These are phyloP conservation scores for Sepiola atlantica DNA, from an alignment of 2,888 invertebrate genomes.

Conservation along the genomic window DNA sequence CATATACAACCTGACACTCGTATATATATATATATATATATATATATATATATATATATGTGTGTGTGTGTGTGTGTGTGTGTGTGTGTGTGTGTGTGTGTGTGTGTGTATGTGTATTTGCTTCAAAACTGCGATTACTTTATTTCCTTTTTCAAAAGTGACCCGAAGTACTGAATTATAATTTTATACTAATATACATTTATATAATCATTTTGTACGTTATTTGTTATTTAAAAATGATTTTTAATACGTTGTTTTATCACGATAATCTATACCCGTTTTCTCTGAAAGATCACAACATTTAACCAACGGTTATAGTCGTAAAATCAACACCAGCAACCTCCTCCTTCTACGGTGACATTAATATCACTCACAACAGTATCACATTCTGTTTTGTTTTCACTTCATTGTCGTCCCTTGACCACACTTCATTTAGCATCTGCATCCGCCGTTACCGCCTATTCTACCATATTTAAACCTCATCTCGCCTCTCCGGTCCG, in stretches of 20 bases:
- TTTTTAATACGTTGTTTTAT: too few species aligned
- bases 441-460: neutral
- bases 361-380: neutral
- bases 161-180: too few species aligned
- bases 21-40: too few species aligned
- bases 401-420: neutral
- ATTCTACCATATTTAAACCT: neutral
- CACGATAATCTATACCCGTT: neutral
- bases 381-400: neutral
- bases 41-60: too few species aligned
- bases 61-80: neutral
- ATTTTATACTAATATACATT: neutral
- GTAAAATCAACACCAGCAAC: neutral
- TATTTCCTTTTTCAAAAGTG: neutral
- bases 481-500: neutral
- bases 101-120: neutral
- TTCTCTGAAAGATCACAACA: neutral
- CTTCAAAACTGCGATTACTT: neutral
- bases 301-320: neutral
- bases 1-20: too few species aligned
- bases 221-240: too few species aligned
- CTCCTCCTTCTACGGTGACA: neutral
- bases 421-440: neutral
- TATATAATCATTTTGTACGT: too few species aligned
- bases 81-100: conserved; percentile 7